These are phyloP conservation scores for Bos indicus DNA, from an alignment of 2,113 vertebrate species.

Conservation along the genomic window DNA sequence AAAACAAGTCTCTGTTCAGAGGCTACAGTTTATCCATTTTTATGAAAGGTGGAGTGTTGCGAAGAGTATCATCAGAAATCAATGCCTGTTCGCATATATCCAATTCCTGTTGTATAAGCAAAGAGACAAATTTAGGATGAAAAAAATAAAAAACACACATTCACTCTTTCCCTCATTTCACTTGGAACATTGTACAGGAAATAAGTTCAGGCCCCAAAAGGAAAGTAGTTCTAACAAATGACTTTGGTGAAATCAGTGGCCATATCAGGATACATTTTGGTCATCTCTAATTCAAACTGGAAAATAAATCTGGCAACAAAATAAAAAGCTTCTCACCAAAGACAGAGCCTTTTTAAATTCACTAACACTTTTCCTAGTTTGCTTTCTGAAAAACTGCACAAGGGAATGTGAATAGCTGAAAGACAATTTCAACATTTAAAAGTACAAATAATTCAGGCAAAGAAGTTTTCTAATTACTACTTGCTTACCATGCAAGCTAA, in stretches of 20 bases:
- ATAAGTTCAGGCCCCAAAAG: not conserved
- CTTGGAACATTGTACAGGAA: not conserved
- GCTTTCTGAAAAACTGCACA: not conserved
- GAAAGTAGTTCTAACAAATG: not conserved
- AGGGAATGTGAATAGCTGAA: not conserved
- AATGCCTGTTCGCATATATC: not conserved
- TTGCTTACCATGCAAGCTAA: conserved; percentile 16
- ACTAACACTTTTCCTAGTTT: not conserved
- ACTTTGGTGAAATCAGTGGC: not conserved
- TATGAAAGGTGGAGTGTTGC: not conserved
- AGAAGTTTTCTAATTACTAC: not conserved
- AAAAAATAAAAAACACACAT: not conserved
- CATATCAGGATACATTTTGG: not conserved
- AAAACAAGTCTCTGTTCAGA: not conserved
- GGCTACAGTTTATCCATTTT: not conserved
- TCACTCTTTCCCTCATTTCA: not conserved
- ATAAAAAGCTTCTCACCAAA: not conserved
- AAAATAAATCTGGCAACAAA: conserved; percentile 18
- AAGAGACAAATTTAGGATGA: not conserved
- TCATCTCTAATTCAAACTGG: conserved; percentile 6
- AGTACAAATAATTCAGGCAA: conserved; percentile 14
- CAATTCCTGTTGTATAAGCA: not conserved
- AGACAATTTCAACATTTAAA: not conserved
- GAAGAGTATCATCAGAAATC: not conserved
- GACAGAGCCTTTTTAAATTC: not conserved